Evolutionary conservation across 2,888 invertebrate genomes (phyloP).

Genomic region (Troilus luridus): DNA sequence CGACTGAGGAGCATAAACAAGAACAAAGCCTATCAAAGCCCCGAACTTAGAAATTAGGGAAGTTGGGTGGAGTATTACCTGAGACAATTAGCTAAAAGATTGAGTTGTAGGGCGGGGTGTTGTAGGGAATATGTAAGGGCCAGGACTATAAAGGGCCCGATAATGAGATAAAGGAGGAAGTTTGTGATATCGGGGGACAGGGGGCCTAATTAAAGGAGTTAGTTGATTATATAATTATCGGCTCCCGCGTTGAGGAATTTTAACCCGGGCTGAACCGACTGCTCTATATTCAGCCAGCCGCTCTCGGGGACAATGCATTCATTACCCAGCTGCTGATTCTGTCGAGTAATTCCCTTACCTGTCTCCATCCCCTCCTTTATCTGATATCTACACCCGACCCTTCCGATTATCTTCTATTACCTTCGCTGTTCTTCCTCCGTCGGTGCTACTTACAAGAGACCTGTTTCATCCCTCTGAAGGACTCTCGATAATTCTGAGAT

Average conservation of each 20-base stretch:
- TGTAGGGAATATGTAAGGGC: slow-evolving; percentile 42
- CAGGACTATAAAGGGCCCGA: slow-evolving; percentile 49
- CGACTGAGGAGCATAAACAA: background rate
- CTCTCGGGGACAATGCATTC: slow-evolving; percentile 37
- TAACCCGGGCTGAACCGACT: background rate
- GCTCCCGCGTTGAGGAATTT: slow-evolving; percentile 35
- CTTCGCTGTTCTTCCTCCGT: slow-evolving; percentile 4
- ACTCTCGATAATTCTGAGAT: background rate
- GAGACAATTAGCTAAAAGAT: slow-evolving; percentile 42
- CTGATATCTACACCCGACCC: slow-evolving; percentile 43
- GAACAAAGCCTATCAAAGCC: slow-evolving; percentile 44
- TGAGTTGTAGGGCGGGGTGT: background rate
- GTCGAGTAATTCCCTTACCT: slow-evolving; percentile 18
- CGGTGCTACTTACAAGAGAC: background rate
- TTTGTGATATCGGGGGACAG: slow-evolving; percentile 20
- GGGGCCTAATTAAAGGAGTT: slow-evolving; percentile 31
- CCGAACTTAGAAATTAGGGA: slow-evolving; percentile 22
- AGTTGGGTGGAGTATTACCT: slow-evolving; percentile 28
- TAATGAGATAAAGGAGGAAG: slow-evolving; percentile 49
- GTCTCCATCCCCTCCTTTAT: background rate
- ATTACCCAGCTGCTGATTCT: slow-evolving; percentile 40
- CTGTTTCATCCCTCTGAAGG: background rate
- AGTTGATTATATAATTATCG: slow-evolving; percentile 46
- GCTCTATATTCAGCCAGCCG: slow-evolving; percentile 41
- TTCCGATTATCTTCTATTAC: slow-evolving; percentile 45